Evolutionary conservation across 2,113 vertebrate genomes (phyloP).

Genomic region (Lagopus muta): DNA sequence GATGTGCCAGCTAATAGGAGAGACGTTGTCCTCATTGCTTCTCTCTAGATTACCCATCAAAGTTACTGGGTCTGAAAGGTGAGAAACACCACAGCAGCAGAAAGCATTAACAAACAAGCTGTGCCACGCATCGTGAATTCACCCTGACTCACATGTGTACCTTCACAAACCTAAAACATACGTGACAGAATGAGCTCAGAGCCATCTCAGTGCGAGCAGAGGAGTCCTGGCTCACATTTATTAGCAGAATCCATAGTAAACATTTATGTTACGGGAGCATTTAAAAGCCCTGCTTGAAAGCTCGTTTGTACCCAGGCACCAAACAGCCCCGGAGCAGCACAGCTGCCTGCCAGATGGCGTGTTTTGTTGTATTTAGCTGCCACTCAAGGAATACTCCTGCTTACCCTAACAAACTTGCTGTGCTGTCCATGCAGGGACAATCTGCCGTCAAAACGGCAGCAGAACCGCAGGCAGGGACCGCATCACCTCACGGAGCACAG

Average conservation of each 20-base stretch:
- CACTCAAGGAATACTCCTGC: neutral
- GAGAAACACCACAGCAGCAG: neutral
- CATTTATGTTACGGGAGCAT: constrained; percentile 29
- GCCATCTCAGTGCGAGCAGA: neutral
- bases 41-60: neutral
- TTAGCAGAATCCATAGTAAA: constrained; percentile 21
- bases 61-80: neutral
- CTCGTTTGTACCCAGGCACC: constrained; percentile 55
- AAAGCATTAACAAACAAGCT: neutral
- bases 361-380: neutral
- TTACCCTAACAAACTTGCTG: neutral
- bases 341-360: constrained; percentile 54
- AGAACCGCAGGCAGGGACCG: no score
- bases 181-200: neutral
- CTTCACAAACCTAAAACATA: neutral
- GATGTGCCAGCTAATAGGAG: neutral
- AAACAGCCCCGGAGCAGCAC: constrained; percentile 23
- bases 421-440: neutral
- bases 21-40: neutral
- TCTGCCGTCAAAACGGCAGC: neutral
- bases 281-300: constrained; percentile 21
- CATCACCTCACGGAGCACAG: neutral
- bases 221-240: constrained; percentile 30
- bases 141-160: neutral
- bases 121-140: neutral